Base-by-base conservation (phyloP, 2,113 vertebrate genomes). In the Tapirus terrestris region DNA sequence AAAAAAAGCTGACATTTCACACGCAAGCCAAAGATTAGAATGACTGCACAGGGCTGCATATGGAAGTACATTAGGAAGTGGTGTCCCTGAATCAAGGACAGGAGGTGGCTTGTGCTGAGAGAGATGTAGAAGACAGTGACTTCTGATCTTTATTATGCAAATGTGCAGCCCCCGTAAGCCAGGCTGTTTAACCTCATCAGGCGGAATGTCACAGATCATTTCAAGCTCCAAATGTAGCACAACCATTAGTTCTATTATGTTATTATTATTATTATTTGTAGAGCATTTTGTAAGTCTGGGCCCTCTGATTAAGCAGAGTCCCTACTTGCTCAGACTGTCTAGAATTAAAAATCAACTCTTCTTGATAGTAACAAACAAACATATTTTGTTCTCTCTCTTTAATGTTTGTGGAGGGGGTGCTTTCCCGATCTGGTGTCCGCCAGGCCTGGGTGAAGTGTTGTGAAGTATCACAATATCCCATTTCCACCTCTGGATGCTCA, bases 11-110 rank as follows among this genome's bases (percentile, higher is more conserved):
- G 93, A 98, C 93, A 51, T 98, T 98, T 97, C 98, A 98, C 92
- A 98, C 96, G 95, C 82, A 91, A 98, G 98, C 94, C 98, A 98
- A 98, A 99, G 99, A 98, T 98, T 98, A 98, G 97, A 67, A 97
- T 91, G 43, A 43, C 96, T 91, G 98, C 96, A 27, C 83, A 96
- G 98, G 98, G 91, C 88, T 0, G 0, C 20, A 2, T 7, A 70
- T 1, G 82, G 94, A 94, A 88, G 97, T 48, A 12, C 97, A 70
- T 96, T 91, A 94, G 98, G 94, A 75, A 60, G 96, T 29, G 87
- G 33, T 11, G 53, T 94, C 94, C 98, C 98, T 97, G 97, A 98
- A 90, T 82, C 95, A 82, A 98, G 98, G 98, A 96, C 97, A 43
- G 12, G 0, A 3, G 67, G 88, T 51, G 0, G 90, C 36, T 0